Base-by-base conservation (phyloP, 2,113 vertebrate genomes). In the Stigmatopora nigra region DNA sequence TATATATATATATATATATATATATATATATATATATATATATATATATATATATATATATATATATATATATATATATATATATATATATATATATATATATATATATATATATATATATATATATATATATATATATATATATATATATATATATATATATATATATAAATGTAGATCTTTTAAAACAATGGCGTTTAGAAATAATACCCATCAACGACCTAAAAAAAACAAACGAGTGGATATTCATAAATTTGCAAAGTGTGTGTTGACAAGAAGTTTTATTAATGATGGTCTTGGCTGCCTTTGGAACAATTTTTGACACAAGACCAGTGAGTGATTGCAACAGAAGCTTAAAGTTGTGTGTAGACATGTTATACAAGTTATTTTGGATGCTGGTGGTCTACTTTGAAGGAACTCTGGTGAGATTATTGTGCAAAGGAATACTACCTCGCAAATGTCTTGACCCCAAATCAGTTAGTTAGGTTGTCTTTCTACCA, bases 401-500 rank as follows among this genome's bases (percentile, higher is more conserved):
- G 44, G 22, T 68, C 82, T 88, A 82, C 73, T 78, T 65, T 70
- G 70, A 72, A 69, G 56, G 69, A 67, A 56, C 68, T 64, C 53
- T 56, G 57, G 57, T 1, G 5, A 19, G 17, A 45, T n/a, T 61
- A 44, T 22, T 45, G 13, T 45, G n/a, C 19, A 44, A 45, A 61
- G 12, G 7, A 20, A 45, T 61, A 20, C 12, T 56, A 51, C 31
- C 7, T 22, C 20, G 41, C 59, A 15, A 45, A 65, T 74, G 80
- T 80, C 60, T 62, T 79, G 75, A 70, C 78, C 75, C 70, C 59
- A 53, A 72, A 74, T 68, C 63, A 17, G 53, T 84, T 69, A 4
- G n/a, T n/a, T 7, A 60, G 56, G 79, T 77, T 82, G 83, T 86
- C 78, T 87, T 88, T 86, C 82, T 80, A 79, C 76, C 72, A 61